Base-by-base conservation (phyloP, 2,888 invertebrate species). In the Lepeophtheirus nordmannii region DNA sequence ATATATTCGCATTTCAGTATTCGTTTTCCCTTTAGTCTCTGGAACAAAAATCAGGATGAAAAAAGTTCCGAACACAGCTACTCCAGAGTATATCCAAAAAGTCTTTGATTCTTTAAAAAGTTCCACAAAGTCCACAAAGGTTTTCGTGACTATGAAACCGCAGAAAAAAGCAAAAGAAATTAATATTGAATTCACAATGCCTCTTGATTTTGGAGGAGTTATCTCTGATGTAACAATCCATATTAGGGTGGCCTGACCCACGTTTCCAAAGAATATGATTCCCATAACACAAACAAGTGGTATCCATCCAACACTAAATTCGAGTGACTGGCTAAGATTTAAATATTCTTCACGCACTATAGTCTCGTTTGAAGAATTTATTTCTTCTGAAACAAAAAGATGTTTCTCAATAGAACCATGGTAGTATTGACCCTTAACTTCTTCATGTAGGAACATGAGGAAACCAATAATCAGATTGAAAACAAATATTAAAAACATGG, bases 201-300 rank as follows among this genome's bases (percentile, higher is more conserved):
- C n/a, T n/a, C 63, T 23, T 11, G 62, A 57, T 39, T 62, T 38
- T 10, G 67, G 40, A n/a, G 61, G 61, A 14, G 39, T 14, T 9
- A 46, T 22, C 14, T 62, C 61, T 1, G 58, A 60, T 11, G 60
- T 60, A 30, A 66, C 66, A 20, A 66, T 58, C 66, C 66, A 66
- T 20, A 66, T 66, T 22, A 66, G 66, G 40, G 66, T 60, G 12
- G 58, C 66, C n/a, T 66, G 58, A 12, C 66, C 66, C 17, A 59
- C 30, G 22, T 60, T 66, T 14, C 66, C 66, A 10, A 66, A 20
- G 20, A 66, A 66, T 38, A 66, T 38, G 30, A 61, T 58, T 10
- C 41, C 46, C 12, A 60, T 39, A 38, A 65, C 65, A 5, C 61
- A 37, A 14, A 62, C 40, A 9, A 67, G 39, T 11, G 67, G 67